phyloP scores from a whole-genome alignment of 2,888 invertebrate genomes.

The Choristoneura rosaceana region DNA sequence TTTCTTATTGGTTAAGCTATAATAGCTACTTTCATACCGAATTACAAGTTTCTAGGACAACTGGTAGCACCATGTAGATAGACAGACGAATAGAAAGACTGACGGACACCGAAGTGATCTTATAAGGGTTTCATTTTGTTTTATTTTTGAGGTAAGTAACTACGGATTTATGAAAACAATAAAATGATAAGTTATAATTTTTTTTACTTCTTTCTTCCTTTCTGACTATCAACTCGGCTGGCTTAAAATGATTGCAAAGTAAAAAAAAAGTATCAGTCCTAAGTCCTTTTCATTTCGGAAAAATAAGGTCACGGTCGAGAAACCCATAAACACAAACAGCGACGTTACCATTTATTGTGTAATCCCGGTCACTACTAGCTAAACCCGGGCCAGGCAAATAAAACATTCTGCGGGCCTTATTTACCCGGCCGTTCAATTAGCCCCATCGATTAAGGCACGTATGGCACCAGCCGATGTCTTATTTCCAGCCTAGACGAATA shows the following conservation, averaged over 20 bases:
- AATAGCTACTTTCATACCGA: too few relatives aligned
- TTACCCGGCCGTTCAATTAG: constrained; percentile 25
- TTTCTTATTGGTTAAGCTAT: too few relatives aligned
- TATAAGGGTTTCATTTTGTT: too few relatives aligned
- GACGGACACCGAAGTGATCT: too few relatives aligned
- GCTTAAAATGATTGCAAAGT: not conserved
- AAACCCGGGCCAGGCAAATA: constrained; percentile 5
- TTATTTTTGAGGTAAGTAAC: too few relatives aligned
- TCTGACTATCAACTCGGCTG: too few relatives aligned
- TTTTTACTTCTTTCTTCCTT: too few relatives aligned
- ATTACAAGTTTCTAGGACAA: too few relatives aligned
- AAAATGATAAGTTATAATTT: too few relatives aligned
- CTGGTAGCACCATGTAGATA: too few relatives aligned
- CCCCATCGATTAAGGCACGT: constrained; percentile 11
- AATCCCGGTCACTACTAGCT: not conserved
- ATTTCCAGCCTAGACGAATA: not conserved
- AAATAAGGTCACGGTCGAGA: constrained; percentile 25
- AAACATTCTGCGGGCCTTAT: constrained; percentile 23
- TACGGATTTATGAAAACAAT: too few relatives aligned
- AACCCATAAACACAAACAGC: constrained; percentile 18
- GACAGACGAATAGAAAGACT: too few relatives aligned
- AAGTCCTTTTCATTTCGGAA: not conserved
- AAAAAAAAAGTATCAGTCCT: not conserved
- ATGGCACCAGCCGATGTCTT: constrained; percentile 3
- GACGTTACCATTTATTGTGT: constrained; percentile 28